phyloP scores from a whole-genome alignment of 1,140 invertebrate species.

The Cyclina sinensis region DNA sequence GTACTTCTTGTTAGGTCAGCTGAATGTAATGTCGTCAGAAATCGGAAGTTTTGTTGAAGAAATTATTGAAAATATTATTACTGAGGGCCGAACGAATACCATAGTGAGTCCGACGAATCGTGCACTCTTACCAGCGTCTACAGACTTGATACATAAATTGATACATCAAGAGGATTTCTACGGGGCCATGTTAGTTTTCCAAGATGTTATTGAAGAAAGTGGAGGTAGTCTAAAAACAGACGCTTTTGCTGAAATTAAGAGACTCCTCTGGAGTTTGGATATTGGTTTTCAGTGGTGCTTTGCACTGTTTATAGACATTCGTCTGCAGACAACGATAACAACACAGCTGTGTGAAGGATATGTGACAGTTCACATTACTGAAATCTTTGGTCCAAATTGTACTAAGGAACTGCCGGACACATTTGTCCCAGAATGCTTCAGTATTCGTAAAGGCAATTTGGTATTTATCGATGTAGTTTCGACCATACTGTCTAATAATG shows the following conservation, averaged over 20 bases:
- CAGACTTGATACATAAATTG: background rate
- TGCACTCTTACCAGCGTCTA: background rate
- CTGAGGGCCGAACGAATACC: background rate
- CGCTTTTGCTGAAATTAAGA: background rate
- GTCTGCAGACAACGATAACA: background rate
- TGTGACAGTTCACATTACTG: background rate
- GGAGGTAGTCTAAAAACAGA: background rate
- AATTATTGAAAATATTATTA: background rate
- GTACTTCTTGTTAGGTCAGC: background rate
- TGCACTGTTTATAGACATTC: conserved; percentile 23
- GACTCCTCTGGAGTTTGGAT: background rate
- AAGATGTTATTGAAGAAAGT: background rate
- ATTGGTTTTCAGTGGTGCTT: conserved; percentile 15
- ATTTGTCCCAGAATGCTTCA: background rate
- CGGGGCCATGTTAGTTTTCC: background rate
- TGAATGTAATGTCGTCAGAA: background rate
- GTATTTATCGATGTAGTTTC: background rate
- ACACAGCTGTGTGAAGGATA: background rate
- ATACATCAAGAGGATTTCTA: background rate
- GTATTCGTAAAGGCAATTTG: conserved; percentile 16
- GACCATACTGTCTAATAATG: background rate
- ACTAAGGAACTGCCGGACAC: background rate
- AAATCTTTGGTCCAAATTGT: conserved; percentile 37
- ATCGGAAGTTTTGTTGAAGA: conserved; percentile 17
- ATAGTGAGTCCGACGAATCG: background rate